Percentiles rank a stretch among this genome's conserved stretches.
These are phyloP conservation scores for Lampropteryx suffumata DNA, from an alignment of 2,888 invertebrate species.

Conservation along the genomic window DNA sequence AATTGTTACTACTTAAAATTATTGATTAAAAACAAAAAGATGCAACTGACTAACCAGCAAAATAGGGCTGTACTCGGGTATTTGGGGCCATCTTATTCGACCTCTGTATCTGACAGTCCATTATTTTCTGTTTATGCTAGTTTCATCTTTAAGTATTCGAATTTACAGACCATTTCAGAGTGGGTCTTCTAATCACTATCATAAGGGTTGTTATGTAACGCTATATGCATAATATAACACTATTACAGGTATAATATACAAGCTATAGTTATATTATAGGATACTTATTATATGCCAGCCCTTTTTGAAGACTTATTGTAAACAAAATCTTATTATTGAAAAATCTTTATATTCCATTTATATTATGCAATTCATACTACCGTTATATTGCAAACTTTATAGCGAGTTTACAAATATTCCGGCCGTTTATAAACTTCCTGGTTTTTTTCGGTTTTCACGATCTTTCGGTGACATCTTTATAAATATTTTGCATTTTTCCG, in stretches of 20 bases:
- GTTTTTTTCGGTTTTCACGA: no score
- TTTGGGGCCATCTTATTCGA: constrained; percentile 12
- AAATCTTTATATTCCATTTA: no score
- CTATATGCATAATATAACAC: constrained; percentile 75
- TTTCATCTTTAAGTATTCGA: constrained; percentile 38
- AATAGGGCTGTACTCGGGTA: constrained; percentile 12
- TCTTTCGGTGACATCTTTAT: no score
- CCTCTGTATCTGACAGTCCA: not conserved
- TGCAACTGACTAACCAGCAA: constrained; percentile 4
- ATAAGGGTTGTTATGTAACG: constrained; percentile 66
- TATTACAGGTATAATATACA: constrained; percentile 70
- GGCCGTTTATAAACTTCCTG: no score
- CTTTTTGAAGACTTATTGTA: constrained; percentile 25
- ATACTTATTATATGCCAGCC: constrained; percentile 64
- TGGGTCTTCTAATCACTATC: constrained; percentile 59
- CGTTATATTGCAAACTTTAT: no score
- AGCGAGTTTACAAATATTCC: no score
- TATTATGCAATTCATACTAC: no score
- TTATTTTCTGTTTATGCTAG: not conserved
- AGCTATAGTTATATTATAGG: constrained; percentile 74
- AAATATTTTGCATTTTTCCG: no score
- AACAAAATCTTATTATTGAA: no score
- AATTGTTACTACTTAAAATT: constrained; percentile 65
- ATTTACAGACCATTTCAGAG: constrained; percentile 37
- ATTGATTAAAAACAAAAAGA: constrained; percentile 29